phyloP scores from a whole-genome alignment of 2,113 vertebrate species.

The Urocynchramus pylzowi region DNA sequence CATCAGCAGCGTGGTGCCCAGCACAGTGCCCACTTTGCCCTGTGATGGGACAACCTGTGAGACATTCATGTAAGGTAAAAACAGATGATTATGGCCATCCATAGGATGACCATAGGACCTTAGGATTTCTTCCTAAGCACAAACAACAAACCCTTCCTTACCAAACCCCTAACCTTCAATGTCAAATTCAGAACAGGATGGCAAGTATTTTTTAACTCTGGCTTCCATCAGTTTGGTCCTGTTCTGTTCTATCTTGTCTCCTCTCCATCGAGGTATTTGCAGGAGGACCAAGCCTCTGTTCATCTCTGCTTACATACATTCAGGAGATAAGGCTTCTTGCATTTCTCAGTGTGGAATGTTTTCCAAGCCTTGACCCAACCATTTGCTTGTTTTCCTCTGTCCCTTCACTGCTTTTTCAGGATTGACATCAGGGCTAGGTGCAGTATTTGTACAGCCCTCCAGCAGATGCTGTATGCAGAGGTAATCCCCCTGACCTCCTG shows the following conservation, averaged over 20 bases:
- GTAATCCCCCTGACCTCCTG: background rate
- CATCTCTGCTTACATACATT: background rate
- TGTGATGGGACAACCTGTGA: background rate
- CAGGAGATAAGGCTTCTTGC: background rate
- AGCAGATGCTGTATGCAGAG: background rate
- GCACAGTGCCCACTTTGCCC: background rate
- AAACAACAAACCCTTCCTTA: background rate
- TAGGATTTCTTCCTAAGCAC: background rate
- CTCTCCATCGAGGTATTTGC: background rate
- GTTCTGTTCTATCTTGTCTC: background rate
- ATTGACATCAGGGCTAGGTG: background rate
- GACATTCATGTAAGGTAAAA: background rate
- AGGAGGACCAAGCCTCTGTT: background rate
- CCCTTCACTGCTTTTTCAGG: background rate
- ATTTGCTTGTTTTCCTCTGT: background rate
- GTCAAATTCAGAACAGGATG: background rate
- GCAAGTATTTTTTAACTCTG: background rate
- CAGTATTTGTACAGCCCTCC: background rate
- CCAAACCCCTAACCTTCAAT: background rate
- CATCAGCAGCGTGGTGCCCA: fast-evolving
- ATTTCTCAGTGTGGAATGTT: background rate
- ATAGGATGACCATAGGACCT: background rate
- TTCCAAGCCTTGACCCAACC: background rate
- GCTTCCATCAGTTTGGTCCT: background rate
- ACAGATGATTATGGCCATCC: background rate